Conservation (phyloP, 2,888 invertebrate species). For the Celastrina argiolus region DNA sequence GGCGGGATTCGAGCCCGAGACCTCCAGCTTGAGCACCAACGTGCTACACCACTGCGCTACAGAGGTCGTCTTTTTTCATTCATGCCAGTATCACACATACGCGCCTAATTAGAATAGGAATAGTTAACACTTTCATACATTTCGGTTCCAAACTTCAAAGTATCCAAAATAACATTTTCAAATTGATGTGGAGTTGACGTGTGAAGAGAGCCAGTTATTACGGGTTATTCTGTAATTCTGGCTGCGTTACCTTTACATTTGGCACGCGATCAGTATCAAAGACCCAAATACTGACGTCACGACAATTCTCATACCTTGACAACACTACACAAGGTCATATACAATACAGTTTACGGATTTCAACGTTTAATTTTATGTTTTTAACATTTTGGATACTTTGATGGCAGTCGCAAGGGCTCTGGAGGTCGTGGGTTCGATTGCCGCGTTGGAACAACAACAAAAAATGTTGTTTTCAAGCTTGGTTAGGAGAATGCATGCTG, state of each 20-base stretch:
- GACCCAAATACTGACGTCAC: slow-evolving; percentile 9
- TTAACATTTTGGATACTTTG: background rate
- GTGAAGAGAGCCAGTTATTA: slow-evolving; percentile 7
- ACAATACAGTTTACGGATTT: background rate
- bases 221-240: background rate
- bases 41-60: too few species aligned
- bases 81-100: too few species aligned
- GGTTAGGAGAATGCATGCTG: too few species aligned
- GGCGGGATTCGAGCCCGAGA: too few species aligned
- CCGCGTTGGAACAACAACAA: too few species aligned
- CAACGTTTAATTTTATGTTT: background rate
- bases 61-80: too few species aligned
- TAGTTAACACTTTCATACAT: background rate
- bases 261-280: slow-evolving; percentile 1
- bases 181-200: background rate
- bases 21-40: too few species aligned
- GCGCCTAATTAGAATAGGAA: too few species aligned
- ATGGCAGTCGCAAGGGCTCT: background rate
- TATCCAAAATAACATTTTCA: background rate
- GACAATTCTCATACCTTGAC: slow-evolving; percentile 9
- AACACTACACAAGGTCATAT: slow-evolving; percentile 7
- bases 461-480: too few species aligned
- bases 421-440: too few species aligned
- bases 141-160: background rate
- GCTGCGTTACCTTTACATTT: slow-evolving; percentile 4